These are phyloP conservation scores for Actias luna DNA, from an alignment of 2,888 invertebrate species.

Conservation along the genomic window DNA sequence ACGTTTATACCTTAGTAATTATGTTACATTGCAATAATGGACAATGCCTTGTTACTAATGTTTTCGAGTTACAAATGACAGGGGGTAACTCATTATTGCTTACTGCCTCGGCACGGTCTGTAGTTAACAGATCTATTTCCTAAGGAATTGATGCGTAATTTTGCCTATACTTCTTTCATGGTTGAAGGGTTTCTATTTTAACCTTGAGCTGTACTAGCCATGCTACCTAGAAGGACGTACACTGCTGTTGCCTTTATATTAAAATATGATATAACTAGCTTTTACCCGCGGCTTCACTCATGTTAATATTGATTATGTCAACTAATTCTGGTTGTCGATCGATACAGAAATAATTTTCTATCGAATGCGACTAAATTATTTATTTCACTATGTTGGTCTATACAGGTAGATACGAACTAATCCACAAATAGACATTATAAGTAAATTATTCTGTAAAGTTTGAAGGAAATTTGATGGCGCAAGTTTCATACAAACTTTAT, in stretches of 20 bases:
- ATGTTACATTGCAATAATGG: neutral
- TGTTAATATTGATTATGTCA: no score
- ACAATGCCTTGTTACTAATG: neutral
- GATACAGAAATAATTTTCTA: no score
- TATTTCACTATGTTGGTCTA: no score
- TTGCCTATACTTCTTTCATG: neutral
- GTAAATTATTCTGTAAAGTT: no score
- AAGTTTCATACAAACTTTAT: no score
- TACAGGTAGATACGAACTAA: no score
- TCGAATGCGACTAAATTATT: no score
- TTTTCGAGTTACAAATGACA: neutral
- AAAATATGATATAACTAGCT: no score
- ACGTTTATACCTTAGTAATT: neutral
- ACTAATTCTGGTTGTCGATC: no score
- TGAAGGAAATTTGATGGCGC: no score
- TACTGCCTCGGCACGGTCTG: neutral
- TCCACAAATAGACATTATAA: no score
- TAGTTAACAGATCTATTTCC: slow-evolving; percentile 17
- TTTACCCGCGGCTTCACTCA: no score
- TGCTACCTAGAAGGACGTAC: neutral
- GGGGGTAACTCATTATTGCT: slow-evolving; percentile 1
- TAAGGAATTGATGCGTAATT: slow-evolving; percentile 23
- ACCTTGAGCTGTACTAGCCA: neutral
- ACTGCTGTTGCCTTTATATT: neutral
- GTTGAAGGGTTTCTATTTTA: neutral